phyloP scores from a whole-genome alignment of 2,113 vertebrate species.

The Willisornis vidua region DNA sequence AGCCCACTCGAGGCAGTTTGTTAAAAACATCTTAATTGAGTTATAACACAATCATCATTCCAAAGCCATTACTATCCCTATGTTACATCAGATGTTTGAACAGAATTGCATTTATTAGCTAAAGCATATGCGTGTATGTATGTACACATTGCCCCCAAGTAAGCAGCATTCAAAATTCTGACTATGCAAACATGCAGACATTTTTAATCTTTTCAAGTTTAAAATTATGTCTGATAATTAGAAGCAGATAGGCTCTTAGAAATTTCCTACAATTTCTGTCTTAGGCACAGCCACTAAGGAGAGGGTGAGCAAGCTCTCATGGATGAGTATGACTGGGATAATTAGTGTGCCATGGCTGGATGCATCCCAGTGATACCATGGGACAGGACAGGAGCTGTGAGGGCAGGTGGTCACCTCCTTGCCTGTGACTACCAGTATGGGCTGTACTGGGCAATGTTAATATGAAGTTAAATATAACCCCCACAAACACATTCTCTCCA shows the following conservation, averaged over 20 bases:
- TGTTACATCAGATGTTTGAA: constrained; percentile 54
- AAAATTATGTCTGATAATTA: background rate
- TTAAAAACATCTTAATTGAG: constrained; percentile 72
- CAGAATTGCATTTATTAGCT: constrained; percentile 27
- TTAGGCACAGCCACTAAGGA: background rate
- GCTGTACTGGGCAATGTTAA: background rate
- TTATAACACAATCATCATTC: constrained; percentile 68
- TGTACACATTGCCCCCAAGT: background rate
- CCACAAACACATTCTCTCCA: background rate
- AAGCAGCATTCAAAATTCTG: background rate
- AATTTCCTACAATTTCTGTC: background rate
- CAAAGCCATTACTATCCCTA: constrained; percentile 60
- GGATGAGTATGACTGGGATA: background rate
- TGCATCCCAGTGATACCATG: background rate
- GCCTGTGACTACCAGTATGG: background rate
- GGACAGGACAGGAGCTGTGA: background rate
- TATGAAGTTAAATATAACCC: background rate
- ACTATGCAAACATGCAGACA: background rate
- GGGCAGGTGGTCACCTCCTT: background rate
- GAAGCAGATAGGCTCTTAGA: background rate
- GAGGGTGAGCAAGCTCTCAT: background rate
- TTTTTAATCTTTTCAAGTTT: background rate
- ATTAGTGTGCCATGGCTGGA: background rate
- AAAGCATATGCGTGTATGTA: background rate
- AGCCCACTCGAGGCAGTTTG: constrained; percentile 57